Percentiles rank a stretch among this genome's conserved stretches.
Evolutionary conservation across 30 jellyfish, hydroid and myxozoan species (phyloP).

Genomic region (Aurelia coerulea): DNA sequence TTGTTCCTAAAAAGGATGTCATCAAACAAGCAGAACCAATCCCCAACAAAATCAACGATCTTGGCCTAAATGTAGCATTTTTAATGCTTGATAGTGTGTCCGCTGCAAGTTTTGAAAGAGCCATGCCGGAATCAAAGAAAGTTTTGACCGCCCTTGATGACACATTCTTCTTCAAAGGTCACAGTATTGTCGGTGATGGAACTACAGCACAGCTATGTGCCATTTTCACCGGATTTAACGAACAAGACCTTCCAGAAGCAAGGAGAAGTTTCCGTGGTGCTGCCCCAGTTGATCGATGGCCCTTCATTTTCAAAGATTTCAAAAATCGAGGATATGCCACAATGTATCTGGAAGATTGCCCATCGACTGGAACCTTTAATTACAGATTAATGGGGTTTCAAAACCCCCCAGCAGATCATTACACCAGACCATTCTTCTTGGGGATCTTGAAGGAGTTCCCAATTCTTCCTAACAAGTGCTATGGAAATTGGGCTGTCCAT

Average conservation of each 20-base stretch:
- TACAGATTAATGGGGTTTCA: conserved; percentile 77
- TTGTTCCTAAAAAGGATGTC: conserved; percentile 12
- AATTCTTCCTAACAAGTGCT: neutral
- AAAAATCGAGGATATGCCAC: conserved; percentile 73
- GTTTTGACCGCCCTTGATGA: conserved; percentile 4
- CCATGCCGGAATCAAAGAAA: conserved; percentile 44
- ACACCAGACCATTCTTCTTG: conserved; percentile 73
- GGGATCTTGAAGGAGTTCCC: conserved; percentile 6
- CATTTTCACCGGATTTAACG: conserved; percentile 55
- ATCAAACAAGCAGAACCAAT: conserved; percentile 1
- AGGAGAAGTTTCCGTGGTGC: conserved; percentile 42
- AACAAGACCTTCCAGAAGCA: conserved; percentile 69
- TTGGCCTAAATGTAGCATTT: conserved; percentile 38
- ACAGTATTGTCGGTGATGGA: conserved; percentile 78
- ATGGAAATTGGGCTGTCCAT: conserved; percentile 35
- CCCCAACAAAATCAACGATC: conserved; percentile 10
- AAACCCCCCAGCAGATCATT: conserved; percentile 76
- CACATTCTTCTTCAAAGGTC: conserved; percentile 59
- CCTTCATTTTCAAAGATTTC: conserved; percentile 79
- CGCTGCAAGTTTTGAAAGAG: conserved; percentile 31
- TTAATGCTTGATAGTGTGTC: conserved; percentile 45
- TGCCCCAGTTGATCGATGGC: conserved; percentile 77
- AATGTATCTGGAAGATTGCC: conserved; percentile 62
- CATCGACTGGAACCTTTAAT: conserved; percentile 51
- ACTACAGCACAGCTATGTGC: conserved; percentile 80